Evolutionary conservation across 2,113 vertebrate genomes (phyloP).

Genomic region (Malurus alboscapulatus): DNA sequence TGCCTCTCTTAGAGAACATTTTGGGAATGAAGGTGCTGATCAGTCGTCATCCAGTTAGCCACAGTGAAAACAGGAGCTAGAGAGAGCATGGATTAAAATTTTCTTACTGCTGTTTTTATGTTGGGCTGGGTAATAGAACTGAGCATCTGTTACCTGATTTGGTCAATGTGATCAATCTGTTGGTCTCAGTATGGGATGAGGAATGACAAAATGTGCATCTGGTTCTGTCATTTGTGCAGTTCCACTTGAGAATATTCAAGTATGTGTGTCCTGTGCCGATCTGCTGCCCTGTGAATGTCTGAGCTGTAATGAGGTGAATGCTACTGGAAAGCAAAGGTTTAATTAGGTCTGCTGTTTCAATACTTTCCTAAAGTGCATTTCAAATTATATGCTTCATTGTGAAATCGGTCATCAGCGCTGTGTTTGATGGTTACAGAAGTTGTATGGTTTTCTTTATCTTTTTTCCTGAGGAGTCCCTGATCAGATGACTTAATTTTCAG

Average conservation of each 20-base stretch:
- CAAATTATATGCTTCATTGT: neutral
- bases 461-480: neutral
- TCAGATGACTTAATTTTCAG: slow-evolving; percentile 38
- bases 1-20: neutral
- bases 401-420: neutral
- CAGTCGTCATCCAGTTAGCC: neutral
- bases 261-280: neutral
- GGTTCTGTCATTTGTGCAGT: neutral
- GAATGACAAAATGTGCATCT: neutral
- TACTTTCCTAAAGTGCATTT: slow-evolving; percentile 8
- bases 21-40: neutral
- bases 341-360: slow-evolving; percentile 20
- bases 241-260: neutral
- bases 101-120: neutral
- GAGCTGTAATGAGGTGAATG: slow-evolving; percentile 1
- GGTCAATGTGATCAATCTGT: neutral
- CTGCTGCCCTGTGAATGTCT: neutral
- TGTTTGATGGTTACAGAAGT: slow-evolving; percentile 6
- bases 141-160: neutral
- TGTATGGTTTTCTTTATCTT: slow-evolving; percentile 18
- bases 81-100: neutral
- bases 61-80: neutral
- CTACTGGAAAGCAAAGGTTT: slow-evolving; percentile 23
- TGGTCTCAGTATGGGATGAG: neutral
- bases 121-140: neutral